phyloP scores from a whole-genome alignment of 2,888 invertebrate genomes.

The Beris morrisii region DNA sequence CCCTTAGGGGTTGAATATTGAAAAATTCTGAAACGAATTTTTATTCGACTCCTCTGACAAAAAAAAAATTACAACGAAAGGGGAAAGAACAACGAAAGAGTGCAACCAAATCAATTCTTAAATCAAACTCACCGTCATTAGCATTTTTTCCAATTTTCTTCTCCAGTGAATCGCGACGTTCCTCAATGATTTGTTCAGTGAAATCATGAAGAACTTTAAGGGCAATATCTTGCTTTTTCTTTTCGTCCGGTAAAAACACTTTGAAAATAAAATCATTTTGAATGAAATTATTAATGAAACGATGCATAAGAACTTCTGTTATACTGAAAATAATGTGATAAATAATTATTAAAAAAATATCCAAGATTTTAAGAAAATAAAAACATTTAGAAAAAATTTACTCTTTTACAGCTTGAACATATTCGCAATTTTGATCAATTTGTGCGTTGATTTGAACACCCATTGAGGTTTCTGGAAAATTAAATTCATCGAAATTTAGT shows the following conservation, averaged over 20 bases:
- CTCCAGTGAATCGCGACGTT: conserved; percentile 43
- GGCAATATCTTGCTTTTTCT: conserved; percentile 40
- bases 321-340: conserved; percentile 32
- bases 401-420: conserved; percentile 70
- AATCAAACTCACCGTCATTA: no score
- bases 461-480: conserved; percentile 64
- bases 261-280: conserved; percentile 44
- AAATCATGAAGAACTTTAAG: conserved; percentile 50
- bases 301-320: conserved; percentile 25
- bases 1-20: no score
- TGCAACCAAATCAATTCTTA: no score
- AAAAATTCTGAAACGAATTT: no score
- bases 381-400: conserved; percentile 46
- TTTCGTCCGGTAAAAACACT: conserved; percentile 9
- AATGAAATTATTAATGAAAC: conserved; percentile 43
- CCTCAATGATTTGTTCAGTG: conserved; percentile 48
- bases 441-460: conserved; percentile 71
- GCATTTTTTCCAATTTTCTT: neutral
- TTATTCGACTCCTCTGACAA: no score
- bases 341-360: neutral
- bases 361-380: neutral
- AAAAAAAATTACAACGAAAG: no score
- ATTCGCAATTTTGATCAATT: conserved; percentile 63
- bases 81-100: no score
- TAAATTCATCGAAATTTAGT: no score